Percentiles rank a stretch among this genome's conserved stretches.
These are phyloP conservation scores for Taeniopygia guttata DNA, from an alignment of 2,797 vertebrate genomes.

Conservation along the genomic window DNA sequence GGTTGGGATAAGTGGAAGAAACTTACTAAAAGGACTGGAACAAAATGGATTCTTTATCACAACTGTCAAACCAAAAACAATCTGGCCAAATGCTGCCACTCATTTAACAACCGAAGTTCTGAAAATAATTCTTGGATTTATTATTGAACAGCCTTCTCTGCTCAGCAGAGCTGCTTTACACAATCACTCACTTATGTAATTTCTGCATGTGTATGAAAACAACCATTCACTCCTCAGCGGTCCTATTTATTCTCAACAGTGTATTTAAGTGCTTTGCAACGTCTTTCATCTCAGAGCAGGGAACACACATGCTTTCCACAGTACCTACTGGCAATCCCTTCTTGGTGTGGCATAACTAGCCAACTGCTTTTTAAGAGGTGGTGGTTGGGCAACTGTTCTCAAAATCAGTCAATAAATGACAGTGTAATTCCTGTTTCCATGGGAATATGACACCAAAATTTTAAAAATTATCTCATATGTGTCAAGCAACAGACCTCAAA, in stretches of 20 bases:
- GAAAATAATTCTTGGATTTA: constrained; percentile 3
- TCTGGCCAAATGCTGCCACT: neutral
- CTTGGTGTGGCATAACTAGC: neutral
- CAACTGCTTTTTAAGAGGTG: neutral
- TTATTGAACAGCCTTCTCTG: neutral
- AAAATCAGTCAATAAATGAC: neutral
- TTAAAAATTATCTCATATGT: neutral
- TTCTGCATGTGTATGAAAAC: constrained; percentile 29
- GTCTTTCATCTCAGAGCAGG: constrained; percentile 29
- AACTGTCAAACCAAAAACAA: constrained; percentile 4
- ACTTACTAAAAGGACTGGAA: neutral
- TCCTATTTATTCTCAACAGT: constrained; percentile 28
- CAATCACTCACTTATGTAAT: constrained; percentile 37
- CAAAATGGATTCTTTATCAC: neutral
- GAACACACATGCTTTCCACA: constrained; percentile 26
- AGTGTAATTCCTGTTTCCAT: neutral
- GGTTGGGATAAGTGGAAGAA: constrained; percentile 1
- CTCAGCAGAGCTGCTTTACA: constrained; percentile 5
- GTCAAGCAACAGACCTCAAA: neutral
- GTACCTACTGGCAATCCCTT: neutral
- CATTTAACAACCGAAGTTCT: neutral
- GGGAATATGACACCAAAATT: neutral
- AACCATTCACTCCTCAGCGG: constrained; percentile 42
- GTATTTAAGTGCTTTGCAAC: neutral
- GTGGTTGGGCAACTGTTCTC: neutral